phyloP scores from a whole-genome alignment of 2,888 invertebrate species.

The Phymatocera aterrima region DNA sequence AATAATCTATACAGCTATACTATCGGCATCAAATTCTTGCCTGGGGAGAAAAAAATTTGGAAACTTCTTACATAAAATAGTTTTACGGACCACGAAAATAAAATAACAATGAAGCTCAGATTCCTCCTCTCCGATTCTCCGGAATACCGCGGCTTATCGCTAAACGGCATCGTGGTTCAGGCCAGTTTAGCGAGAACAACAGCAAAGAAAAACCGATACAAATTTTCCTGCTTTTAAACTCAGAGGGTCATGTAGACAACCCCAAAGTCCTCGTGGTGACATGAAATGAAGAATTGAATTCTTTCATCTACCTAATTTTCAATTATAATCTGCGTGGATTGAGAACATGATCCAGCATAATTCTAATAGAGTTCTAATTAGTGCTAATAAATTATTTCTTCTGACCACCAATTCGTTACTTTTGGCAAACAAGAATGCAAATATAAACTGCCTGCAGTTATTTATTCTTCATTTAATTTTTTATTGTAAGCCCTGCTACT shows the following conservation, averaged over 20 bases:
- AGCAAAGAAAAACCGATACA: not conserved
- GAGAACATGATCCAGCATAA: no score
- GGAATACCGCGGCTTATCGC: conserved; percentile 1
- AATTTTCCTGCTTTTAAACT: not conserved
- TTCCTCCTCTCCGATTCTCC: not conserved
- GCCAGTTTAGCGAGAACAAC: not conserved
- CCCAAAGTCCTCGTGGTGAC: not conserved
- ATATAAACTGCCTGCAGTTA: no score
- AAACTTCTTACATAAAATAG: not conserved
- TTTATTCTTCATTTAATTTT: no score
- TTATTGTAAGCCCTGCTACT: not conserved
- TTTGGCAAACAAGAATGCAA: no score
- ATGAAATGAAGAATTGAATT: not conserved
- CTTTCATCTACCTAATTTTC: no score
- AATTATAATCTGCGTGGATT: no score
- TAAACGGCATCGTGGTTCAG: not conserved
- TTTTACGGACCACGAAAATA: not conserved
- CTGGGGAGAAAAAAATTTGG: not conserved
- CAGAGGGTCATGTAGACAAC: not conserved
- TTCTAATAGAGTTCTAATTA: no score
- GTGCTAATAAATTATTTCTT: no score
- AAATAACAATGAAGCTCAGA: not conserved
- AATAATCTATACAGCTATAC: not conserved
- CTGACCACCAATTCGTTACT: no score
- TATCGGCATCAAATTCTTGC: not conserved